Percentiles rank a stretch among this genome's conserved stretches.
These are phyloP conservation scores for Stegodyphus dumicola DNA, from an alignment of 1,140 invertebrate species.

Conservation along the genomic window DNA sequence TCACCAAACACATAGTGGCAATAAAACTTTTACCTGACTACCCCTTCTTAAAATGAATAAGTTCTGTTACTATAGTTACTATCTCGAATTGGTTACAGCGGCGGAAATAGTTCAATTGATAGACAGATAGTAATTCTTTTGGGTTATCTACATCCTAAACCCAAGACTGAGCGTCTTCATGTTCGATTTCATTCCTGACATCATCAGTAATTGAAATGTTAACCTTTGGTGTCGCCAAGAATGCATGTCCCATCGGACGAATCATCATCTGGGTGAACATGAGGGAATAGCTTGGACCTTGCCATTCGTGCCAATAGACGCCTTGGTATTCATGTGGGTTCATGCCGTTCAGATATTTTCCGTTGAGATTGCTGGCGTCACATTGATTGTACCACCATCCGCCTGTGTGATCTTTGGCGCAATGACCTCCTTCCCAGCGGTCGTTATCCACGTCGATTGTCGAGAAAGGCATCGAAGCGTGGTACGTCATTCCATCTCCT, in stretches of 20 bases:
- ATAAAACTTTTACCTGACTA: too few species aligned
- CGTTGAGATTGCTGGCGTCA: conserved; percentile 94
- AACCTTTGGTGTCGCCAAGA: neutral
- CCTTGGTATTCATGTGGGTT: conserved; percentile 56
- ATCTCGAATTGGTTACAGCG: too few species aligned
- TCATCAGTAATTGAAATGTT: too few species aligned
- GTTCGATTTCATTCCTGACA: too few species aligned
- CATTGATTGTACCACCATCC: conserved; percentile 78
- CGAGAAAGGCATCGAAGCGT: conserved; percentile 80
- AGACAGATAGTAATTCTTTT: too few species aligned
- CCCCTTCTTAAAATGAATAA: too few species aligned
- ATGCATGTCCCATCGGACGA: conserved; percentile 67
- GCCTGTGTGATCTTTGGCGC: conserved; percentile 73
- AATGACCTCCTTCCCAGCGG: conserved; percentile 76
- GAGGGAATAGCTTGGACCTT: conserved; percentile 74
- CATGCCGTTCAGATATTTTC: conserved; percentile 86
- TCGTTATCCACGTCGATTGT: conserved; percentile 81
- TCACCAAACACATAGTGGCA: too few species aligned
- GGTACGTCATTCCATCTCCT: conserved; percentile 78
- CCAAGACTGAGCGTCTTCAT: too few species aligned
- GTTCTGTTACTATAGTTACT: too few species aligned
- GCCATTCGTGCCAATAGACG: conserved; percentile 84
- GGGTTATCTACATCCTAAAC: too few species aligned
- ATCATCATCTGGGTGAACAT: conserved; percentile 84
- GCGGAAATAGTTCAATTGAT: too few species aligned